Percentiles rank a stretch among this genome's conserved stretches.
These are phyloP conservation scores for Bergia puertoricense DNA, from an alignment of 92 coral and sea anemone genomes.

Conservation along the genomic window DNA sequence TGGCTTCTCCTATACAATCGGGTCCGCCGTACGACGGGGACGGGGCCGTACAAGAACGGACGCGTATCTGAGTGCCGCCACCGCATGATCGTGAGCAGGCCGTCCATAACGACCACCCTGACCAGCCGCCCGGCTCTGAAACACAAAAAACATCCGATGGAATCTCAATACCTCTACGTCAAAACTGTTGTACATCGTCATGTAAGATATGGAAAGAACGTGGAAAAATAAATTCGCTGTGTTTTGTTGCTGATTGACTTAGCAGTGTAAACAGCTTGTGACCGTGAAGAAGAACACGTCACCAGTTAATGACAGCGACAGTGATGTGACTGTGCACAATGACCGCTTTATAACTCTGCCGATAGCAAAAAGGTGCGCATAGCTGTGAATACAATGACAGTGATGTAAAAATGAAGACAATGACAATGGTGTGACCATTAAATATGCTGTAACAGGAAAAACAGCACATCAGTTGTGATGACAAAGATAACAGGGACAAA, in stretches of 20 bases:
- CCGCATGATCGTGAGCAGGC: constrained; percentile 96
- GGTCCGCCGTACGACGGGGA: constrained; percentile 88
- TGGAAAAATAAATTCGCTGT: too few relatives aligned
- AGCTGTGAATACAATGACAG: too few relatives aligned
- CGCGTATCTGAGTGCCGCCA: constrained; percentile 79
- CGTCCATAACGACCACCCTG: constrained; percentile 98
- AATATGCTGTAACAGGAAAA: too few relatives aligned
- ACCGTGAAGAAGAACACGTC: not conserved
- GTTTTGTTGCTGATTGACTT: too few relatives aligned
- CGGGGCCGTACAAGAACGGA: constrained; percentile 93
- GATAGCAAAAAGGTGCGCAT: too few relatives aligned
- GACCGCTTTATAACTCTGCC: too few relatives aligned
- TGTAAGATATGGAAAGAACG: too few relatives aligned
- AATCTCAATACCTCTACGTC: not conserved
- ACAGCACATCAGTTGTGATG: too few relatives aligned
- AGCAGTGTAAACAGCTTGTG: not conserved
- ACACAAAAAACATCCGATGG: not conserved
- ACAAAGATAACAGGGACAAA: too few relatives aligned
- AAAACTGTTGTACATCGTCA: too few relatives aligned
- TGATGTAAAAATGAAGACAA: not conserved
- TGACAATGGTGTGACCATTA: not conserved
- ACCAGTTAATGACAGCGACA: not conserved
- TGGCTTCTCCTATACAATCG: constrained; percentile 76
- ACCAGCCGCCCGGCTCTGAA: constrained; percentile 96
- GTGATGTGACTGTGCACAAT: too few relatives aligned